These are phyloP conservation scores for Julus scandinavius DNA, from an alignment of 2,888 invertebrate genomes.

Conservation along the genomic window DNA sequence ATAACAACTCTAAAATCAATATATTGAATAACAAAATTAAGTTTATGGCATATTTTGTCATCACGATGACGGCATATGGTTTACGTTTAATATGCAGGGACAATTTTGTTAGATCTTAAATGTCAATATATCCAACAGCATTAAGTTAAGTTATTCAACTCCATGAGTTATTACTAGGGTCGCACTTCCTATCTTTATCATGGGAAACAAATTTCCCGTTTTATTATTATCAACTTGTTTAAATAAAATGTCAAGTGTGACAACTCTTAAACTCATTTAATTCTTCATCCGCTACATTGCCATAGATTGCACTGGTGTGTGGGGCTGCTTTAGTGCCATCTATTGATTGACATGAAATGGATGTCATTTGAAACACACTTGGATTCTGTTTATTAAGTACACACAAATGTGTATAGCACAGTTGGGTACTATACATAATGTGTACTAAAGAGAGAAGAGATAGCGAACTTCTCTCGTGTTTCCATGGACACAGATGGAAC, in stretches of 20 bases:
- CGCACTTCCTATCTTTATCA: not conserved
- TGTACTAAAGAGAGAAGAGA: slow-evolving; percentile 17
- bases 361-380: slow-evolving; percentile 35
- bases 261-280: not conserved
- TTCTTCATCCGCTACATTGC: not conserved
- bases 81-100: no score
- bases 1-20: no score
- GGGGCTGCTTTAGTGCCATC: not conserved
- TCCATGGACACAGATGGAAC: slow-evolving; percentile 35
- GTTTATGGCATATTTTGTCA: not conserved
- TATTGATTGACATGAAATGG: slow-evolving; percentile 26
- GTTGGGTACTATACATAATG: slow-evolving; percentile 8
- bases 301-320: not conserved
- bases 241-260: slow-evolving; percentile 14
- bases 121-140: not conserved
- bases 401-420: slow-evolving; percentile 34
- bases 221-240: not conserved
- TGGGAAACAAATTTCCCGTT: not conserved
- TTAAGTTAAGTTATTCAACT: not conserved
- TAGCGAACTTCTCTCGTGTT: slow-evolving; percentile 15
- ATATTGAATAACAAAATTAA: not conserved
- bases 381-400: slow-evolving; percentile 22
- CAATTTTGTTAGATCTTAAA: not conserved
- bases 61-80: not conserved
- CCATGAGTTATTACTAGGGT: not conserved